Conservation (phyloP, 1,140 invertebrate genomes). For the Physella acuta region DNA sequence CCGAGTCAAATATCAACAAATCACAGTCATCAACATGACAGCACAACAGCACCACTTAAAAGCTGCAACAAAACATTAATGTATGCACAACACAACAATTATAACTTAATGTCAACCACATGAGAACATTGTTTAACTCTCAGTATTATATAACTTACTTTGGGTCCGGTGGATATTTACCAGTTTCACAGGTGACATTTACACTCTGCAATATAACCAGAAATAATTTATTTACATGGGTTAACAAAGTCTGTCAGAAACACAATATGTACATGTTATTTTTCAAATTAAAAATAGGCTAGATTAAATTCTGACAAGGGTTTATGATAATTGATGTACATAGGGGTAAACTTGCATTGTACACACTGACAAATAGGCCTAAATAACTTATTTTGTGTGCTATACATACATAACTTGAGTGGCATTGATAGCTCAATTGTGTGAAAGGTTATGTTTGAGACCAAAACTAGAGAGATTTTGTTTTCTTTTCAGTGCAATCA, state of each 20-base stretch:
- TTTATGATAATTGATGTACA: not conserved
- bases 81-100: too few species aligned
- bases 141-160: conserved; percentile 6
- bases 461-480: too few species aligned
- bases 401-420: too few species aligned
- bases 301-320: not conserved
- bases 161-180: conserved; percentile 18
- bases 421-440: too few species aligned
- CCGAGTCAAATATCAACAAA: not conserved
- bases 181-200: not conserved
- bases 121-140: not conserved
- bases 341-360: not conserved
- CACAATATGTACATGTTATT: not conserved
- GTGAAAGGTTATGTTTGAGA: too few species aligned
- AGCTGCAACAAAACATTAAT: not conserved
- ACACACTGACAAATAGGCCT: not conserved
- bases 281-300: not conserved
- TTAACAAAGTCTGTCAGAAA: too few species aligned
- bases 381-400: too few species aligned
- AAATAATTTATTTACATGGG: too few species aligned
- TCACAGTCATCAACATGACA: too few species aligned
- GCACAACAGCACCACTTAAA: not conserved
- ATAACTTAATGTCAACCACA: not conserved
- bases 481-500: too few species aligned
- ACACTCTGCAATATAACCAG: conserved; percentile 12